phyloP scores from a whole-genome alignment of 2,888 invertebrate genomes.

The Lithophane leautieri region DNA sequence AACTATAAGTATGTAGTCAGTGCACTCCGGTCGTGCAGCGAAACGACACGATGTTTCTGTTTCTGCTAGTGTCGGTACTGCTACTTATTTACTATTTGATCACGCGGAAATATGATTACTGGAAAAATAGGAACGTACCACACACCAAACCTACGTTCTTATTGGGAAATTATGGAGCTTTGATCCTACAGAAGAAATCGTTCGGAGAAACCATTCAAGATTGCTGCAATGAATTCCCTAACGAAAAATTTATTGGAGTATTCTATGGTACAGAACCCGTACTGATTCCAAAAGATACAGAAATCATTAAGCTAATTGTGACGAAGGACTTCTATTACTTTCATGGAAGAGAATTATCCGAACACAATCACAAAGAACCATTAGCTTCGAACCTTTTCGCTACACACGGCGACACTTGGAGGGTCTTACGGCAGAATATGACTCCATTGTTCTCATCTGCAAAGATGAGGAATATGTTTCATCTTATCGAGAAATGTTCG shows the following conservation, averaged over 20 bases:
- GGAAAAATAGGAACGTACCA: slow-evolving; percentile 69
- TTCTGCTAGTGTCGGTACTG: slow-evolving; percentile 21
- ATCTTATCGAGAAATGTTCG: slow-evolving; percentile 62
- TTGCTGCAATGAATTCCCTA: slow-evolving; percentile 69
- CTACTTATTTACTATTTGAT: slow-evolving; percentile 49
- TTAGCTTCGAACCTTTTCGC: slow-evolving; percentile 55
- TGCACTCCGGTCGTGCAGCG: slow-evolving; percentile 12
- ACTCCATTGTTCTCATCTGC: slow-evolving; percentile 66
- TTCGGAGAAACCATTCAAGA: slow-evolving; percentile 54
- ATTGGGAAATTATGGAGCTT: slow-evolving; percentile 71
- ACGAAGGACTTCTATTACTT: slow-evolving; percentile 76
- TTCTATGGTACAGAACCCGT: slow-evolving; percentile 74
- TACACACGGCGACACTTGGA: slow-evolving; percentile 63
- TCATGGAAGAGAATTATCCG: slow-evolving; percentile 69
- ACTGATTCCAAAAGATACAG: slow-evolving; percentile 72
- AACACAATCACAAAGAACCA: slow-evolving; percentile 58
- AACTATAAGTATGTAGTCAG: slow-evolving; percentile 10
- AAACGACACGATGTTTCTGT: slow-evolving; percentile 41
- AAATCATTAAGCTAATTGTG: slow-evolving; percentile 72
- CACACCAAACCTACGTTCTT: slow-evolving; percentile 63
- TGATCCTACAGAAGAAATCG: slow-evolving; percentile 61
- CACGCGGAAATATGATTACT: slow-evolving; percentile 64
- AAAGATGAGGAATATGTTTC: slow-evolving; percentile 68
- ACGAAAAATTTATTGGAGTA: slow-evolving; percentile 72
- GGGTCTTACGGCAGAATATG: slow-evolving; percentile 63